Evolutionary conservation across 2,888 invertebrate genomes (phyloP).

Genomic region (Parapristionchus giblindavisi): DNA sequence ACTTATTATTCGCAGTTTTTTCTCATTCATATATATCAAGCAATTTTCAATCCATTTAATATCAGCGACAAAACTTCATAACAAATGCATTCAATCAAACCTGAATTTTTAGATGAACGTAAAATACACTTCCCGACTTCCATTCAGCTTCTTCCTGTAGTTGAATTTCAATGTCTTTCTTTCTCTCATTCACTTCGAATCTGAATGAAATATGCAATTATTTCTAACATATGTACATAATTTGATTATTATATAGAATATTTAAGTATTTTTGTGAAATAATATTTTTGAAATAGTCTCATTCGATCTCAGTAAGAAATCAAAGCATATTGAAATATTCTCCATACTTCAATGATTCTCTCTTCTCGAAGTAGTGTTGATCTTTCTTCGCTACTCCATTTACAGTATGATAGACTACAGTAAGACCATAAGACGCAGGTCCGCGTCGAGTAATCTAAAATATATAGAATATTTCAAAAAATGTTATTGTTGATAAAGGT

Average conservation of each 20-base stretch:
- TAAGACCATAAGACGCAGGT: constrained; percentile 43
- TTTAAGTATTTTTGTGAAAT: too few relatives aligned
- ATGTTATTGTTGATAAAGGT: background rate
- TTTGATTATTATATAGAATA: too few relatives aligned
- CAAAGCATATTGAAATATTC: background rate
- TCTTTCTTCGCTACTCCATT: constrained; percentile 75
- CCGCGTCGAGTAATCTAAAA: constrained; percentile 55
- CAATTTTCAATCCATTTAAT: too few relatives aligned
- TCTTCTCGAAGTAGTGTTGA: constrained; percentile 75
- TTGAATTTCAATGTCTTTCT: constrained; percentile 69
- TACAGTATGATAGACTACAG: constrained; percentile 74
- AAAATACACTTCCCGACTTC: constrained; percentile 77
- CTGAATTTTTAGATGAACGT: constrained; percentile 73
- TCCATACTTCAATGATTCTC: constrained; percentile 66
- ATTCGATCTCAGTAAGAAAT: too few relatives aligned
- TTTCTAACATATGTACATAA: too few relatives aligned
- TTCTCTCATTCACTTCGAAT: background rate
- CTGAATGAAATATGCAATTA: too few relatives aligned
- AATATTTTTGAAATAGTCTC: background rate
- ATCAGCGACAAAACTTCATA: too few relatives aligned
- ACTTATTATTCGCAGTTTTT: too few relatives aligned
- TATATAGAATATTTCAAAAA: background rate
- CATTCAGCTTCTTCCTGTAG: constrained; percentile 75
- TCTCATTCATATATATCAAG: too few relatives aligned
- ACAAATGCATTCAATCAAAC: too few relatives aligned